Base-by-base conservation (phyloP, 2,113 vertebrate species). In the Onychorhynchus coronatus region DNA sequence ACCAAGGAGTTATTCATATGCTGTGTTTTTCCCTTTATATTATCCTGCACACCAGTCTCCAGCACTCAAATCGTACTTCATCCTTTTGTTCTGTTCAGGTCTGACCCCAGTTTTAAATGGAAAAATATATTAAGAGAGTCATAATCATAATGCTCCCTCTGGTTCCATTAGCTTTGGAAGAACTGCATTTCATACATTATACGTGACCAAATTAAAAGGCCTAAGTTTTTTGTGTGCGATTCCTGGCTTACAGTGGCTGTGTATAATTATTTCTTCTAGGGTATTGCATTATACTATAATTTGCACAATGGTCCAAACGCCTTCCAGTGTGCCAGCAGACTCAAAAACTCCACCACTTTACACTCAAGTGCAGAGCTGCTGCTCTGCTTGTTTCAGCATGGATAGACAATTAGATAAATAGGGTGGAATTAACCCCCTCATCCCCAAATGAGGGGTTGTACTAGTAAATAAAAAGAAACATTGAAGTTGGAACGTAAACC, bases 241-340 rank as follows among this genome's bases (percentile, higher is more conserved):
- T 93, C 66, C 79, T 94, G 90, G 75, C 88, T 88, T 81, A 85
- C 39, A 74, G 82, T 39, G 47, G 23, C 76, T 84, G 73, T 16
- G 16, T 89, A 37, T 95, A 92, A 95, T 96, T 95, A 93, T 86
- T 93, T 95, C 80, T 95, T 77, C 59, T 25, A 14, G 80, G 62
- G 27, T 65, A 90, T 80, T 91, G 47, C 56, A 78, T 93, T 96
- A 95, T 92, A 49, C 76, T 91, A 3, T 93, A 94, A 94, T 96
- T 96, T 93, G 52, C 56, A 86, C 86, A 85, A 78, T 61, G 79
- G 73, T 46, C 89, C 87, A 88, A 93, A 95, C 73, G 67, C 91
- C n/a, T 96, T 90, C 61, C 56, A 71, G 15, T 78, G 73, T 72
- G 85, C 88, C 83, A 91, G 79, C 76, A 65, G 65, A 86, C 89